Conservation (phyloP, 2,113 vertebrate species). For the Psophia crepitans region DNA sequence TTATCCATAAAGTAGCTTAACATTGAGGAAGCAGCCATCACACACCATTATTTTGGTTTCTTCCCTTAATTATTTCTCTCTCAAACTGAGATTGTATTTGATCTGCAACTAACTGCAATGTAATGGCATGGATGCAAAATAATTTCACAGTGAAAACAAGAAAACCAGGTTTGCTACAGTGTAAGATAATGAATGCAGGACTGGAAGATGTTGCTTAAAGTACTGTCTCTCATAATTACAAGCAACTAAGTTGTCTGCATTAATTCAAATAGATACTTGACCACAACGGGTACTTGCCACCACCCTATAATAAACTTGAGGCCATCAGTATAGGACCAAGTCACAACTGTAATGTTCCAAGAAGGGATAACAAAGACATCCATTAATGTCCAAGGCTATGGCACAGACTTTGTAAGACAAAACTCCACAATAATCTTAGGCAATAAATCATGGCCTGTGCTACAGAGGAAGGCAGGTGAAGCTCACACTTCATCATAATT, state of each 20-base stretch:
- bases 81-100: not conserved
- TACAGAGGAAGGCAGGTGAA: not conserved
- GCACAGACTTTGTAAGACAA: rapidly evolving
- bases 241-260: not conserved
- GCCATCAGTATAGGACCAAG: not conserved
- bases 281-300: not conserved
- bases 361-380: not conserved
- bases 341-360: not conserved
- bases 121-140: not conserved
- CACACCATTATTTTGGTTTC: not conserved
- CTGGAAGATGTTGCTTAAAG: not conserved
- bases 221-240: not conserved
- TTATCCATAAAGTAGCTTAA: not conserved
- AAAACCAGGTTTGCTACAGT: not conserved
- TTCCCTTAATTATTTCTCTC: not conserved
- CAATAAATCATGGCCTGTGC: not conserved
- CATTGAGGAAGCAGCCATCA: not conserved
- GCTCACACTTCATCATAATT: not conserved
- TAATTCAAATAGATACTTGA: not conserved
- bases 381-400: not conserved
- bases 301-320: not conserved
- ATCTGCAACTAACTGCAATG: not conserved
- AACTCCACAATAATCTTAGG: not conserved
- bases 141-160: not conserved
- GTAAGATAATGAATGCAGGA: not conserved